Base-by-base conservation (phyloP, 2,797 vertebrate genomes). In the Vireo griseus region DNA sequence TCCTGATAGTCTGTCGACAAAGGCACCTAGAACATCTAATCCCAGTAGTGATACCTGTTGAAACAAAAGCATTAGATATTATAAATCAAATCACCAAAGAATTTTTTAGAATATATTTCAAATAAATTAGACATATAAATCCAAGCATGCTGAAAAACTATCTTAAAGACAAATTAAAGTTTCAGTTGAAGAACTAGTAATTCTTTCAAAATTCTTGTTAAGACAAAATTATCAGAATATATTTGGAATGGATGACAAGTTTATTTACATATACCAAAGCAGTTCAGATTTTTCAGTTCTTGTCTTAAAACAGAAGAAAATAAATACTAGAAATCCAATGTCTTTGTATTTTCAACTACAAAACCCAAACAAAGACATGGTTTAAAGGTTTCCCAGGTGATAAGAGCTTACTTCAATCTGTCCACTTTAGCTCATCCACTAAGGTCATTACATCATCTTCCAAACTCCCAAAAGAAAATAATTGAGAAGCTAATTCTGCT, bases 11-110 rank as follows among this genome's bases (percentile, higher is more conserved):
- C 99, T 99, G 90, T 98, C 97, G 39, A 99, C 98, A 95, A 99
- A 99, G 31, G 99, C 99, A 95, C 98, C 98, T 82, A 99, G 97
- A 96, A 99, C 98, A 96, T 99, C 99, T 86, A 99, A 98, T 93
- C 99, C 99, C 98, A 99, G 94, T 85, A 99, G 96, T 2, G 98
- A 98, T 93, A 99, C 99, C 99, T 99, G 96, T 24, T 95, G 95
- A 96, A 85, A 96, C 63, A 95, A 96, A 97, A 95, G 28, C 31
- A 77, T 80, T 72, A 80, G 74, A 88, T 42, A 35, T 7, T 24
- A 91, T 6, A 89, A 76, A 79, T 10, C 24, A 59, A 9, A 77
- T 51, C 44, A 78, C 5, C 28, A 9, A 48, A 28, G 6, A 67
- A 29, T 20, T n/a, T 44, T 84, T 90, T 31, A 52, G 8, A 59